Percentiles rank a stretch among this genome's conserved stretches.
Conservation (phyloP, 2,113 vertebrate genomes). For the Egretta garzetta region DNA sequence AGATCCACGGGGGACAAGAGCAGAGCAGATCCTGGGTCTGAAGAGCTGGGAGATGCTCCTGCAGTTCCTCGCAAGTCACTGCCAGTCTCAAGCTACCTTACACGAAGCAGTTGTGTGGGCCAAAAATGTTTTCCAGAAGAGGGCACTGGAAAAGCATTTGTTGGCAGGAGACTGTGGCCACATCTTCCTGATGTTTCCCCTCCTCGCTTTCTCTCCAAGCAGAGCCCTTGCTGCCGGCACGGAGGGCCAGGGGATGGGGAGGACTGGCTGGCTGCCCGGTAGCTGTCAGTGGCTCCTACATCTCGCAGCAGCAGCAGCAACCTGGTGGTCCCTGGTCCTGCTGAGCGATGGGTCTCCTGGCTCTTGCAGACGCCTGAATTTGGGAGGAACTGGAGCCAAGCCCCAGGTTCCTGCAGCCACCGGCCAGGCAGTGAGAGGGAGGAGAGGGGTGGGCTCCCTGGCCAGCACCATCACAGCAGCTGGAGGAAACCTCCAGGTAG, state of each 20-base stretch:
- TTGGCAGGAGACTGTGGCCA: neutral
- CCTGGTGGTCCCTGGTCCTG: neutral
- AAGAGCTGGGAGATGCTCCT: neutral
- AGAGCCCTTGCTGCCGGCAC: neutral
- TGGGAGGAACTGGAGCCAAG: neutral
- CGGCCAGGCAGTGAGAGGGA: neutral
- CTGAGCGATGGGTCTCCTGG: neutral
- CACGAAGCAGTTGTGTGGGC: neutral
- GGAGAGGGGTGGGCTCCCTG: accelerated
- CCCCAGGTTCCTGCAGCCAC: neutral
- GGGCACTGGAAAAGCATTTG: slow-evolving; percentile 65
- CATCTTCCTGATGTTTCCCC: neutral
- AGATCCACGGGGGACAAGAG: neutral
- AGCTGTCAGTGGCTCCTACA: neutral
- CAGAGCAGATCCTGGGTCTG: neutral
- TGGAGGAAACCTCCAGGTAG: neutral
- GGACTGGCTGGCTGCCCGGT: neutral
- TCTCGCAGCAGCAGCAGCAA: neutral
- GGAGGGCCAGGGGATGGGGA: neutral
- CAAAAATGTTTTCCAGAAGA: slow-evolving; percentile 63
- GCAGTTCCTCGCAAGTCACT: neutral
- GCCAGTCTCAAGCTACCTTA: neutral
- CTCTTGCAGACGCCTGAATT: neutral
- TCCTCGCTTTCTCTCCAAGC: neutral
- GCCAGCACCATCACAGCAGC: neutral